A percentile compares a stretch with the other conserved stretches of the same genome.
Conservation (phyloP, 2,888 invertebrate genomes). For the Himalopsyche anomala region DNA sequence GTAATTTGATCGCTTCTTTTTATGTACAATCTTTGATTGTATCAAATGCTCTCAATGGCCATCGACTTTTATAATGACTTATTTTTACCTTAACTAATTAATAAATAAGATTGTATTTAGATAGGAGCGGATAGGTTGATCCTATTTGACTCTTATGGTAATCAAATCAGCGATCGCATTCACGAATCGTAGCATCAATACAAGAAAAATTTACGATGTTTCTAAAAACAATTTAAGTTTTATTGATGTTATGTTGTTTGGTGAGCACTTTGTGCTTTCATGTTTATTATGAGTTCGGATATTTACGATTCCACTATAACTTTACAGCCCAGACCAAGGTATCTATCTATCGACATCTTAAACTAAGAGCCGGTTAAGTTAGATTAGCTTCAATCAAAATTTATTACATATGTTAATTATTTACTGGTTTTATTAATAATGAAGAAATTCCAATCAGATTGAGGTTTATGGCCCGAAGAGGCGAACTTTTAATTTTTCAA, state of each 20-base stretch:
- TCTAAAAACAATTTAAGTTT: slow-evolving; percentile 18
- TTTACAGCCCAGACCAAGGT: neutral
- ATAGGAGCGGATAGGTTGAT: neutral
- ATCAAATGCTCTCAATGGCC: too few relatives aligned
- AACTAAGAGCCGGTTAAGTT: neutral
- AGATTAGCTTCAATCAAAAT: slow-evolving; percentile 9
- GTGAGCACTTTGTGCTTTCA: slow-evolving; percentile 17
- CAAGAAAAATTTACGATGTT: neutral
- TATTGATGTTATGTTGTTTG: slow-evolving; percentile 1
- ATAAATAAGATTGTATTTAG: neutral
- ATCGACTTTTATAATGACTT: too few relatives aligned
- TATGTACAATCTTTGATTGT: too few relatives aligned
- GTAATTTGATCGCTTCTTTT: too few relatives aligned
- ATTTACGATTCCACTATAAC: neutral
- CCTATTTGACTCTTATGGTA: neutral
- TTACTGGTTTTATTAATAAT: slow-evolving; percentile 11
- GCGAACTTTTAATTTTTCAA: neutral
- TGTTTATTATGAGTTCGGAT: neutral
- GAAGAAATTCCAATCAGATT: slow-evolving; percentile 20
- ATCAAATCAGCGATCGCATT: neutral
- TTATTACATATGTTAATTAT: slow-evolving; percentile 14
- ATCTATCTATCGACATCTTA: neutral
- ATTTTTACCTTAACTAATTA: neutral
- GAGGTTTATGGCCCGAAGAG: neutral
- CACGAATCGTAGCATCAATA: neutral